Evolutionary conservation across 2,797 vertebrate genomes (phyloP).

Genomic region (Apodemus agrarius): DNA sequence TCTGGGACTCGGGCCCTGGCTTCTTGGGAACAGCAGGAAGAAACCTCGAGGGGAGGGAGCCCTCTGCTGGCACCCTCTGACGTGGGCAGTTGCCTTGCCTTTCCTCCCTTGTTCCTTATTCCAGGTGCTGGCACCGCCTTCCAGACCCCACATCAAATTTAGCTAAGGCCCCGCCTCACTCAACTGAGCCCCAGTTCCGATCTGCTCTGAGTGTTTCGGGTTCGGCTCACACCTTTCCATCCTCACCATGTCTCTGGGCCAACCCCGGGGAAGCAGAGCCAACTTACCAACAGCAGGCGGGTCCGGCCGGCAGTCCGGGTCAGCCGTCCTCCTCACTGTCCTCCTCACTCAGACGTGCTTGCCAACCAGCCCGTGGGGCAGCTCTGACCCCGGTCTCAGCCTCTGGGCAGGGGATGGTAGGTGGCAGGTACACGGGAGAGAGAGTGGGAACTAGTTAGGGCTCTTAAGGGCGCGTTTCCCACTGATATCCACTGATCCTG

Average conservation of each 20-base stretch:
- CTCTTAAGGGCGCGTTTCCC: not conserved
- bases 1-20: not conserved
- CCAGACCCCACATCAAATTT: not conserved
- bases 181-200: not conserved
- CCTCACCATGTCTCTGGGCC: not conserved
- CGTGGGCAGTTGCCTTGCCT: not conserved
- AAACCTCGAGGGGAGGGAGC: not conserved
- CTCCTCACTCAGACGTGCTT: not conserved
- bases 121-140: not conserved
- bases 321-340: too few relatives aligned
- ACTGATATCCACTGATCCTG: not conserved
- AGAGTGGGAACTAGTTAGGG: not conserved
- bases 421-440: not conserved
- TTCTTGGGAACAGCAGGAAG: not conserved
- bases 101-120: not conserved
- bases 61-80: accelerated
- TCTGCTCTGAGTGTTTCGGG: not conserved
- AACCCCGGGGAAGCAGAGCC: not conserved
- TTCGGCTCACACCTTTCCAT: not conserved
- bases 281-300: not conserved
- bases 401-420: not conserved
- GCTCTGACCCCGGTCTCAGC: not conserved
- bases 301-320: too few relatives aligned
- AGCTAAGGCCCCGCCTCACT: not conserved
- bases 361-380: not conserved